Percentiles rank a stretch among this genome's conserved stretches.
Conservation (phyloP, 2,113 vertebrate species). For the Psilopogon haemacephalus region DNA sequence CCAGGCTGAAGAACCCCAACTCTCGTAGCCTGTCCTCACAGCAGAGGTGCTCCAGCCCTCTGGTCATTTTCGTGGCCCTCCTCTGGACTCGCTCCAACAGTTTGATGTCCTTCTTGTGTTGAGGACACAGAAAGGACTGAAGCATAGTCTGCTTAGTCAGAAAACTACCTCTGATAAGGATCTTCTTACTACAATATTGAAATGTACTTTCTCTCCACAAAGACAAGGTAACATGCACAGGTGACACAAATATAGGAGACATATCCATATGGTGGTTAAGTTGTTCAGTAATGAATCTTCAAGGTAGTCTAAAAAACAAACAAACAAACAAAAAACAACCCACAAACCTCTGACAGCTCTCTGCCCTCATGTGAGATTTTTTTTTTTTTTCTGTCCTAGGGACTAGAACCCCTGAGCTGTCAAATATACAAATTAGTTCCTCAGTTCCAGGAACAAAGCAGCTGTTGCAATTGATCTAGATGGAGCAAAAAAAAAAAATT, state of each 20-base stretch:
- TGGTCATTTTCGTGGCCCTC: too few species aligned
- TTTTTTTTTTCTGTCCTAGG: background rate
- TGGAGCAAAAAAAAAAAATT: background rate
- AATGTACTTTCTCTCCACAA: background rate
- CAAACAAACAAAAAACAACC: too few species aligned
- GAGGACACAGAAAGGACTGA: background rate
- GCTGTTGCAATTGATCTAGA: conserved; percentile 27
- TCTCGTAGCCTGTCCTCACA: too few species aligned
- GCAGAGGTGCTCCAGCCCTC: too few species aligned
- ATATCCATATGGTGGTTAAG: background rate
- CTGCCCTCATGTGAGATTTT: background rate
- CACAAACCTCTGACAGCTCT: background rate
- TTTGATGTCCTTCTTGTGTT: too few species aligned
- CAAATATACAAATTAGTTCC: conserved; percentile 9
- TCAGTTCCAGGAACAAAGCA: conserved; percentile 30
- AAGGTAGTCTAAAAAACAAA: background rate
- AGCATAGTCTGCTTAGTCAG: background rate
- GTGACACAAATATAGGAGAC: background rate
- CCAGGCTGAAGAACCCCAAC: too few species aligned
- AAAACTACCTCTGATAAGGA: background rate
- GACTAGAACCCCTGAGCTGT: background rate
- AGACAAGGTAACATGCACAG: background rate
- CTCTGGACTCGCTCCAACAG: too few species aligned
- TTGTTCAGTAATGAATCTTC: background rate
- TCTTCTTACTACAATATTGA: background rate